These are phyloP conservation scores for Lithobates pipiens DNA, from an alignment of 2,797 vertebrate genomes.

Conservation along the genomic window DNA sequence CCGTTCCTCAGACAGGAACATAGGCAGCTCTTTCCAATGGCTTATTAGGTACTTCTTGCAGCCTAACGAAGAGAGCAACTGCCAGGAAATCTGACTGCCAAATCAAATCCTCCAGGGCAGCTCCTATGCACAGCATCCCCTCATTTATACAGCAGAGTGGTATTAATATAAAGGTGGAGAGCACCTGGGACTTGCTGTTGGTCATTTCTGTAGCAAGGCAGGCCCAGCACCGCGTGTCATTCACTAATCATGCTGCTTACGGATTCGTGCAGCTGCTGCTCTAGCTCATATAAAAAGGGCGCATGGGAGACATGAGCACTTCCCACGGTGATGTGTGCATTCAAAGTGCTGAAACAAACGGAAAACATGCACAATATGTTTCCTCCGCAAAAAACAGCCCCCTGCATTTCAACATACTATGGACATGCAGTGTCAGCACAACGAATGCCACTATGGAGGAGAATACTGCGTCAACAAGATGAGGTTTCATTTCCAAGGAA, in stretches of 20 bases:
- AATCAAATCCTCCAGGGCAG: constrained; percentile 87
- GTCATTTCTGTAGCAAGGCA: constrained; percentile 55
- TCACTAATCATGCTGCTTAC: constrained; percentile 61
- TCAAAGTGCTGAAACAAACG: constrained; percentile 60
- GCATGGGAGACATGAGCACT: constrained; percentile 42
- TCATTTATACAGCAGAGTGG: constrained; percentile 78
- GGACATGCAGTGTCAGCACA: constrained; percentile 54
- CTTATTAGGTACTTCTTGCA: constrained; percentile 86
- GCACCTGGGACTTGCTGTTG: constrained; percentile 57
- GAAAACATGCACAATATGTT: constrained; percentile 59
- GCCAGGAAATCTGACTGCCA: constrained; percentile 87
- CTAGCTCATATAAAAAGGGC: constrained; percentile 48
- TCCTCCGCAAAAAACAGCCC: constrained; percentile 49
- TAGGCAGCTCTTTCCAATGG: constrained; percentile 80
- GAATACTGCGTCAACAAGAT: constrained; percentile 20
- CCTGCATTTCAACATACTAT: constrained; percentile 46
- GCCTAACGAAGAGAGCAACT: constrained; percentile 86
- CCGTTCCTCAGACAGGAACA: constrained; percentile 81
- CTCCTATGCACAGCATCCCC: constrained; percentile 76
- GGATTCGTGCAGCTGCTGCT: constrained; percentile 60
- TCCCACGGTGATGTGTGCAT: constrained; percentile 47
- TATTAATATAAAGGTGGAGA: constrained; percentile 70
- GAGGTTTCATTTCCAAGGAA: neutral
- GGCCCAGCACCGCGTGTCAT: constrained; percentile 48
- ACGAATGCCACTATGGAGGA: constrained; percentile 53